Evolutionary conservation across 2,797 vertebrate genomes (phyloP).

Genomic region (Ctenopoma kingsleyae): DNA sequence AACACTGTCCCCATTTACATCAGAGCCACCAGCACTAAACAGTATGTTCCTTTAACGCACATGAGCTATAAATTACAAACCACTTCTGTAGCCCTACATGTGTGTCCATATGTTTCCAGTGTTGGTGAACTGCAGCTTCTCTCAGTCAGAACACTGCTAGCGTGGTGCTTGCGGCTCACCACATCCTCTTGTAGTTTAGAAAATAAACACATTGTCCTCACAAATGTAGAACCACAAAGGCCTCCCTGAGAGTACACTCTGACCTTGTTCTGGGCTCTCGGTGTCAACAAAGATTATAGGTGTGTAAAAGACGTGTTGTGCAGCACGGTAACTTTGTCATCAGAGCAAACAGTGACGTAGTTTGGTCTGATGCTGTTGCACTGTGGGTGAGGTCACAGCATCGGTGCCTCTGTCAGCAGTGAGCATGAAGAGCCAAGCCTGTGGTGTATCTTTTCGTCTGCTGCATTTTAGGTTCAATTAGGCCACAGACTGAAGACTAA

Average conservation of each 20-base stretch:
- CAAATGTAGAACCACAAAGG: conserved; percentile 62
- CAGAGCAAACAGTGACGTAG: conserved; percentile 5
- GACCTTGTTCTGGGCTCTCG: conserved; percentile 64
- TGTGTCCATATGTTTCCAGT: conserved; percentile 57
- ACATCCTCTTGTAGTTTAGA: conserved; percentile 83
- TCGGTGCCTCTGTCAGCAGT: conserved; percentile 1
- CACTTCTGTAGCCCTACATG: conserved; percentile 38
- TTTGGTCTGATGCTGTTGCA: conserved; percentile 24
- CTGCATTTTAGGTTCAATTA: conserved; percentile 28
- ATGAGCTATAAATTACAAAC: conserved; percentile 48
- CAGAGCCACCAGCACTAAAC: conserved; percentile 15
- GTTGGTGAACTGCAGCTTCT: conserved; percentile 56
- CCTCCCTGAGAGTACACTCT: conserved; percentile 62
- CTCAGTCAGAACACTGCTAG: conserved; percentile 54
- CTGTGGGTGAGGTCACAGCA: conserved; percentile 8
- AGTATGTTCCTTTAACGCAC: background rate
- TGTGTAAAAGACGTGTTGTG: conserved; percentile 34
- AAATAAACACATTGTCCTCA: conserved; percentile 83
- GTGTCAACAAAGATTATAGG: conserved; percentile 59
- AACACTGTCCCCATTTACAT: background rate
- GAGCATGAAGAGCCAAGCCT: background rate
- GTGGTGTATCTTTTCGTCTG: conserved; percentile 11
- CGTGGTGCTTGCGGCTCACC: conserved; percentile 71
- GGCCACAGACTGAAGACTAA: conserved; percentile 40
- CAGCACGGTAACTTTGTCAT: conserved; percentile 6